These are phyloP conservation scores for Margarornis squamiger DNA, from an alignment of 2,797 vertebrate species.

Conservation along the genomic window DNA sequence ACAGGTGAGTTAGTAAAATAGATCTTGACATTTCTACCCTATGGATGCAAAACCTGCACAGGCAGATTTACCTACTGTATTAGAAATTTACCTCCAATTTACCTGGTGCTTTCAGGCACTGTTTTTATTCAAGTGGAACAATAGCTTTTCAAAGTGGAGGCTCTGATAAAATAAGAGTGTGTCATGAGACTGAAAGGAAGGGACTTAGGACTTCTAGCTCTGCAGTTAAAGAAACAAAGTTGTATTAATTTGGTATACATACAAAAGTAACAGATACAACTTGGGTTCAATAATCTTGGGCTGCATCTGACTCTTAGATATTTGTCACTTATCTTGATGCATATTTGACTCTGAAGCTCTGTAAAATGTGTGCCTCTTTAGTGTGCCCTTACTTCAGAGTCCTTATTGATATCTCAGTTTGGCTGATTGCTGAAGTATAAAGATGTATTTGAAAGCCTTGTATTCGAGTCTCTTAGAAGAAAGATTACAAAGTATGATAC, in stretches of 20 bases:
- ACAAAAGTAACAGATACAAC: not conserved
- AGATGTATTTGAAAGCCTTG: not conserved
- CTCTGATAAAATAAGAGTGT: not conserved
- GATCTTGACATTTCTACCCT: not conserved
- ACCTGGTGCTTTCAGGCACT: not conserved
- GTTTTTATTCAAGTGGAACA: not conserved
- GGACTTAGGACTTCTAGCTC: not conserved
- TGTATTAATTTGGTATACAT: not conserved
- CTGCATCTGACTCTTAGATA: not conserved
- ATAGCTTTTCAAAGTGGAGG: not conserved
- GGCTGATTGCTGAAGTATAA: not conserved
- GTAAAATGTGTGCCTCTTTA: not conserved
- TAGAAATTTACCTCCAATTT: not conserved
- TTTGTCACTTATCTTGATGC: not conserved
- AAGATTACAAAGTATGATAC: not conserved
- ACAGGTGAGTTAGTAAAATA: slow-evolving; percentile 82
- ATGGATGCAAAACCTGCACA: not conserved
- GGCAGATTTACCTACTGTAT: not conserved
- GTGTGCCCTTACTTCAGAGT: not conserved
- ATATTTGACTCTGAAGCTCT: not conserved
- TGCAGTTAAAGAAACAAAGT: not conserved
- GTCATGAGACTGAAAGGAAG: not conserved
- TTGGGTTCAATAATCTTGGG: not conserved
- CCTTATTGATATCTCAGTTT: not conserved
- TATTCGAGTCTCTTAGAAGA: not conserved